A percentile compares a stretch with the other conserved stretches of the same genome.
phyloP scores from a whole-genome alignment of 2,888 invertebrate species.

The Holacanthella duospinosa region DNA sequence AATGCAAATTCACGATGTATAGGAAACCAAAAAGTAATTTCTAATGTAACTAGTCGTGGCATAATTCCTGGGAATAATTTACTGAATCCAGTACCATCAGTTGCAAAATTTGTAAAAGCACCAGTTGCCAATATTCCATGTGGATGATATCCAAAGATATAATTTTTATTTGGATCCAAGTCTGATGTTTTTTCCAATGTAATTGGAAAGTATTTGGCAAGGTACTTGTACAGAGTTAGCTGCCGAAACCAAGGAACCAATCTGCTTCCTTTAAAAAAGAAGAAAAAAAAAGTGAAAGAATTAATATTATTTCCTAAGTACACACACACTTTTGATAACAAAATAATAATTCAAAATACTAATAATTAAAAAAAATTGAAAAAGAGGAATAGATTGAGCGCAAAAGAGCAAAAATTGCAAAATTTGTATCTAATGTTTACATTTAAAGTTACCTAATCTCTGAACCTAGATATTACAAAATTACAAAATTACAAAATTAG shows the following conservation, averaged over 20 bases:
- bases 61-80: conserved; percentile 54
- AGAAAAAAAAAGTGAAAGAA: conserved; percentile 11
- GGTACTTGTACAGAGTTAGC: conserved; percentile 59
- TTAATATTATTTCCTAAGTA: conserved; percentile 9
- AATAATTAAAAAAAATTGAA: neutral
- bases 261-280: conserved; percentile 5
- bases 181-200: conserved; percentile 66
- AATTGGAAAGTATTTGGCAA: conserved; percentile 46
- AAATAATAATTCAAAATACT: neutral
- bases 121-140: conserved; percentile 81
- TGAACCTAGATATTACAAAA: too few relatives aligned
- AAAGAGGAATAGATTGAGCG: neutral
- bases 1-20: conserved; percentile 58
- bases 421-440: too few relatives aligned
- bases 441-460: too few relatives aligned
- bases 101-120: conserved; percentile 17
- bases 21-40: conserved; percentile 62
- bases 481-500: too few relatives aligned
- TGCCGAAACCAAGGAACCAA: conserved; percentile 49
- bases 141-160: conserved; percentile 78
- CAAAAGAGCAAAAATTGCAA: neutral
- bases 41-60: conserved; percentile 48
- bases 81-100: conserved; percentile 31
- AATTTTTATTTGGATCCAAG: conserved; percentile 66
- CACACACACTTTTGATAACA: neutral